These are phyloP conservation scores for Crotalus horridus DNA, from an alignment of 2,113 vertebrate genomes.

Conservation along the genomic window DNA sequence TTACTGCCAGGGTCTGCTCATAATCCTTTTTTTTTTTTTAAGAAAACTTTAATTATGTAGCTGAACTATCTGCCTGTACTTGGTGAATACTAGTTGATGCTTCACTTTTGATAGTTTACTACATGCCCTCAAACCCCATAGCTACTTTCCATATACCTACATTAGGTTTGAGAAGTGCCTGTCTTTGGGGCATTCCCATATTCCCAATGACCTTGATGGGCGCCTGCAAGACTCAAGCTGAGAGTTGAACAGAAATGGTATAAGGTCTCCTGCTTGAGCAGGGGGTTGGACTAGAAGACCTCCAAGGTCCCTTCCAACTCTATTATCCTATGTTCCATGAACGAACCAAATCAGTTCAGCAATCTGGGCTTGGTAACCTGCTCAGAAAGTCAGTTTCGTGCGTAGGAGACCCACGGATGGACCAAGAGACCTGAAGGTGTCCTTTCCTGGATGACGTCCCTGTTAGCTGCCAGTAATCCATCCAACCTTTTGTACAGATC, in stretches of 20 bases:
- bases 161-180: background rate
- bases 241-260: background rate
- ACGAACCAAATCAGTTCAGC: background rate
- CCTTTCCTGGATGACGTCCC: background rate
- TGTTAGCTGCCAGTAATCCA: background rate
- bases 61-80: slow-evolving; percentile 72
- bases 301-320: background rate
- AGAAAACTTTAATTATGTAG: slow-evolving; percentile 87
- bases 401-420: rapidly evolving
- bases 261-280: background rate
- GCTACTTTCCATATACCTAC: background rate
- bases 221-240: background rate
- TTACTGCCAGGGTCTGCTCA: slow-evolving; percentile 82
- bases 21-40: slow-evolving; percentile 76
- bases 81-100: slow-evolving; percentile 53
- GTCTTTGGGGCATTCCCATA: background rate
- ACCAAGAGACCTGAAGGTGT: background rate
- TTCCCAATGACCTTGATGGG: background rate
- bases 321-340: background rate
- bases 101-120: slow-evolving; percentile 59
- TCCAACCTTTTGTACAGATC: background rate
- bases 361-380: background rate
- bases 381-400: background rate
- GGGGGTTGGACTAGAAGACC: background rate
- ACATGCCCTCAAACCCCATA: background rate